Evolutionary conservation across 2,888 invertebrate genomes (phyloP).

Genomic region (Crioceris asparagi): DNA sequence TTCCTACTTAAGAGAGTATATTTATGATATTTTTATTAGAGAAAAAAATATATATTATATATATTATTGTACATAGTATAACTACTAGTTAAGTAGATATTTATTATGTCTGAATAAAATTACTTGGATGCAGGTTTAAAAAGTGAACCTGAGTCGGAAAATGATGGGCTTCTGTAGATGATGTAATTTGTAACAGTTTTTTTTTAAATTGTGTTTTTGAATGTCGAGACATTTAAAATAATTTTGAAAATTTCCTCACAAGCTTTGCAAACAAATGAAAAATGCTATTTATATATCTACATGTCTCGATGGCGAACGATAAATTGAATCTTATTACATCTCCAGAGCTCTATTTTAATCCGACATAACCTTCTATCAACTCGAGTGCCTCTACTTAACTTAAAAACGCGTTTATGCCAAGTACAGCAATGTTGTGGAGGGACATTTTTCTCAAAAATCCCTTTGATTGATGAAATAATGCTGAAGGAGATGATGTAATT

Average conservation of each 20-base stretch:
- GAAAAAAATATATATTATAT: constrained; percentile 44
- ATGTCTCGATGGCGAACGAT: neutral
- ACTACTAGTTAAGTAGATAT: constrained; percentile 29
- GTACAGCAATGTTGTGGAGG: too few relatives aligned
- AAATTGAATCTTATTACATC: neutral
- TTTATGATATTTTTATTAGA: constrained; percentile 46
- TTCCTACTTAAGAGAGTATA: constrained; percentile 51
- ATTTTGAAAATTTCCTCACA: too few relatives aligned
- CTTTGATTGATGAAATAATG: too few relatives aligned
- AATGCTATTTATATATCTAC: neutral
- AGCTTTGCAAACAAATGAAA: neutral
- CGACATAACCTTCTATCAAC: constrained; percentile 43
- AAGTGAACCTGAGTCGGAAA: neutral
- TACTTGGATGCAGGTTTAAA: neutral
- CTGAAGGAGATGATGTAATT: too few relatives aligned
- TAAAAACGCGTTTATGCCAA: constrained; percentile 13
- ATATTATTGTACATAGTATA: constrained; percentile 33
- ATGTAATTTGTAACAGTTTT: neutral
- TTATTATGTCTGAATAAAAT: constrained; percentile 18
- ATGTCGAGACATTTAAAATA: neutral
- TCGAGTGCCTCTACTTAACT: constrained; percentile 48
- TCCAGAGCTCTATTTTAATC: constrained; percentile 7
- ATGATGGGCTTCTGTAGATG: too few relatives aligned
- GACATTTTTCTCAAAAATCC: too few relatives aligned
- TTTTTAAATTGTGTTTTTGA: neutral